phyloP scores from a whole-genome alignment of 2,888 invertebrate genomes.

The Polietes domitor region DNA sequence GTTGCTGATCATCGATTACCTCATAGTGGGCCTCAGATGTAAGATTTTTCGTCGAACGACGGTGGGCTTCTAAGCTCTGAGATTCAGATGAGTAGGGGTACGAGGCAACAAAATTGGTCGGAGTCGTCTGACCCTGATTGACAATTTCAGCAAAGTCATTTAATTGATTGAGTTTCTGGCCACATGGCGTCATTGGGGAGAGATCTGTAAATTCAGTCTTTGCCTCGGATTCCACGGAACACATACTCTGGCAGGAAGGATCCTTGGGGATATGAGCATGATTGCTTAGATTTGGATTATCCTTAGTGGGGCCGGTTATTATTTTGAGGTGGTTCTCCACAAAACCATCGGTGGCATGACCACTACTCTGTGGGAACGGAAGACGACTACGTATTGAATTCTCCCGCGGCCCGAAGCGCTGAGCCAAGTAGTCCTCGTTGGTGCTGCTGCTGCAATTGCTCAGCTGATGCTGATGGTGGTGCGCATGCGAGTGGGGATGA shows the following conservation, averaged over 20 bases:
- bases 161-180: conserved; percentile 72
- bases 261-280: conserved; percentile 74
- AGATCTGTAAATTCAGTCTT: conserved; percentile 81
- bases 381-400: conserved; percentile 84
- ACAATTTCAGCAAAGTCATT: conserved; percentile 60
- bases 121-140: conserved; percentile 50
- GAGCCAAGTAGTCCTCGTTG: conserved; percentile 84
- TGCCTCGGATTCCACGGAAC: conserved; percentile 80
- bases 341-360: conserved; percentile 78
- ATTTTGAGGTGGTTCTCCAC: conserved; percentile 73
- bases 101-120: conserved; percentile 78
- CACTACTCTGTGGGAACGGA: conserved; percentile 82
- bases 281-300: conserved; percentile 69
- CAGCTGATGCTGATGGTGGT: conserved; percentile 68
- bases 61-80: conserved; percentile 80
- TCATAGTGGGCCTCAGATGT: conserved; percentile 86
- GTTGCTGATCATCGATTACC: conserved; percentile 76
- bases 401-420: conserved; percentile 83
- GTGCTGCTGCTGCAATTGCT: conserved; percentile 69
- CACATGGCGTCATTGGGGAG: conserved; percentile 80
- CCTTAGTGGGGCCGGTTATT: conserved; percentile 51
- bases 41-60: conserved; percentile 81
- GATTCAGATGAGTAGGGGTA: conserved; percentile 80
- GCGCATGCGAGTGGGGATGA: conserved; percentile 66
- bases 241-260: conserved; percentile 80